phyloP scores from a whole-genome alignment of 2,797 vertebrate species.

The Hydrolagus colliei region DNA sequence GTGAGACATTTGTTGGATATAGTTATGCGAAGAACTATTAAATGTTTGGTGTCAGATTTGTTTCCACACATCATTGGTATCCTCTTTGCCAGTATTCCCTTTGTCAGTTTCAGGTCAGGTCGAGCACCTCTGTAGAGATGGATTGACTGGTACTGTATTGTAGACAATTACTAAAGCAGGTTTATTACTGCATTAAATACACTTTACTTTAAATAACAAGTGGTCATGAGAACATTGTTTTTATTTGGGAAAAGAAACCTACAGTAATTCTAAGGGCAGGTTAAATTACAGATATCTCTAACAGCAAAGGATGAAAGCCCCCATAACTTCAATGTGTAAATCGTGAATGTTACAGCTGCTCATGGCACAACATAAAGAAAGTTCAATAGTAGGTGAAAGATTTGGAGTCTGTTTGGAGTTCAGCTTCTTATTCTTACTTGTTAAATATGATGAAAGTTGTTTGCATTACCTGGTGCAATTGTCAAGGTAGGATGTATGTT shows the following conservation, averaged over 20 bases:
- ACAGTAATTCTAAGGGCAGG: background rate
- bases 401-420: background rate
- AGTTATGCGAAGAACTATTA: constrained; percentile 28
- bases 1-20: constrained; percentile 17
- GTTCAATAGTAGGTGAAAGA: background rate
- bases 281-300: too few species aligned
- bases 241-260: background rate
- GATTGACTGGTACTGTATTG: background rate
- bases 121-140: background rate
- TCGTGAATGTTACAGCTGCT: background rate
- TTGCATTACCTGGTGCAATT: too few species aligned
- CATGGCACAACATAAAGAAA: background rate
- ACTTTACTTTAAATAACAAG: background rate
- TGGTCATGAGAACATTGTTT: background rate
- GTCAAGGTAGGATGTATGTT: too few species aligned
- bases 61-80: constrained; percentile 20
- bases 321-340: background rate
- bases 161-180: background rate
- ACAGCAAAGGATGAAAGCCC: background rate
- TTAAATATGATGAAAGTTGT: too few species aligned
- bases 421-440: background rate
- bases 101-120: background rate
- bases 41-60: constrained; percentile 17
- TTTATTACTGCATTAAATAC: background rate
- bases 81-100: background rate